Conservation (phyloP, 2,113 vertebrate species). For the Sisor rabdophorus region DNA sequence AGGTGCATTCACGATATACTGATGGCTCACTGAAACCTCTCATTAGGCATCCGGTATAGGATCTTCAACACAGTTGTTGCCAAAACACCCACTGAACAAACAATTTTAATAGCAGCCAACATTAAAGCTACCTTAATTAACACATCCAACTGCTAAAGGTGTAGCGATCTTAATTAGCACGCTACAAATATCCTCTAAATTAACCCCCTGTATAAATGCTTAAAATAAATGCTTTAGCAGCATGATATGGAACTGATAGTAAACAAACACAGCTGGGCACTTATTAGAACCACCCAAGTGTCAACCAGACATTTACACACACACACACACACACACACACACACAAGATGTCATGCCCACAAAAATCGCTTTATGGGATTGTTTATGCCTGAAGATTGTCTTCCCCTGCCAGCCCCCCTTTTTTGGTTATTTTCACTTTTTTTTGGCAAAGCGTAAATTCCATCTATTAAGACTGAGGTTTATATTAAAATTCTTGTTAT, state of each 20-base stretch:
- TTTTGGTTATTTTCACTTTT: not conserved
- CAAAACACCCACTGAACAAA: not conserved
- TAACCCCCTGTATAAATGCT: conserved; percentile 10
- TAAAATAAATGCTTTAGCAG: conserved; percentile 57
- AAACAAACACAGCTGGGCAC: conserved; percentile 66
- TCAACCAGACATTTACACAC: not conserved
- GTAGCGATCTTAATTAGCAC: not conserved
- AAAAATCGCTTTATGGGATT: not conserved
- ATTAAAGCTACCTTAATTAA: not conserved
- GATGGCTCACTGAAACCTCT: too few species aligned
- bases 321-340: not conserved
- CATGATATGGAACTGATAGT: conserved; percentile 61
- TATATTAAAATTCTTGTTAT: not conserved
- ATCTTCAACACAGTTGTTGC: too few species aligned
- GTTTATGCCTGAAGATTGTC: conserved; percentile 4
- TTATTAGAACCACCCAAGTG: conserved; percentile 14
- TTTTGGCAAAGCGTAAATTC: not conserved
- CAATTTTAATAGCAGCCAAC: not conserved
- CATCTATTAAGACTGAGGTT: not conserved
- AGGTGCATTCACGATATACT: too few species aligned
- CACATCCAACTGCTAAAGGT: not conserved
- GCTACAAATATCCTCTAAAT: conserved; percentile 32
- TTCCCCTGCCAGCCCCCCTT: not conserved
- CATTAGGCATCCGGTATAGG: too few species aligned
- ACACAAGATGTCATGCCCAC: not conserved